These are phyloP conservation scores for Epinotia nisella DNA, from an alignment of 2,888 invertebrate species.

Conservation along the genomic window DNA sequence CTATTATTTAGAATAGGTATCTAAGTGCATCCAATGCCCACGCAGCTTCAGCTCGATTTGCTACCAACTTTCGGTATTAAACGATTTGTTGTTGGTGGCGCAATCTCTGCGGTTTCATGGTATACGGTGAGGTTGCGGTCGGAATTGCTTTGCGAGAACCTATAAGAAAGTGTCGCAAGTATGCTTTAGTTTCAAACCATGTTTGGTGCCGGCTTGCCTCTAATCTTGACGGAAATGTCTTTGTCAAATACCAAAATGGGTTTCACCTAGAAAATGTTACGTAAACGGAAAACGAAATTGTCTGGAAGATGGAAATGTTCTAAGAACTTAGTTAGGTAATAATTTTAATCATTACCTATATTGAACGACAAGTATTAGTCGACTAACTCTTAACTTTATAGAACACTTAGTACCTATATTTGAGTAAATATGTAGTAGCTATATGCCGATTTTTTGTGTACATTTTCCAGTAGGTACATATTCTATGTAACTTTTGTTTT, in stretches of 20 bases:
- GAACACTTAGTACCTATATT: too few species aligned
- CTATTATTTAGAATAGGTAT: too few species aligned
- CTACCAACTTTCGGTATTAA: constrained; percentile 37
- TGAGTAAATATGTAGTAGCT: too few species aligned
- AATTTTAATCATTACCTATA: too few species aligned
- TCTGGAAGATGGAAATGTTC: not conserved
- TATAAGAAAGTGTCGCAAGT: constrained; percentile 62
- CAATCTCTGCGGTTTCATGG: constrained; percentile 61
- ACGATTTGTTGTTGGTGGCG: constrained; percentile 39
- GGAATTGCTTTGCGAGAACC: constrained; percentile 63
- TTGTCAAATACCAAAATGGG: constrained; percentile 32
- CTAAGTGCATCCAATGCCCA: not conserved
- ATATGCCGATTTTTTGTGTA: too few species aligned
- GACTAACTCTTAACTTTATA: too few species aligned
- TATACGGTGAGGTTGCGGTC: constrained; percentile 59
- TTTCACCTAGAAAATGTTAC: constrained; percentile 13
- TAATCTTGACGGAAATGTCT: constrained; percentile 52
- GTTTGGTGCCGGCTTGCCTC: constrained; percentile 48
- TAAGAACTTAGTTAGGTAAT: too few species aligned
- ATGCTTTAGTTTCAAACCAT: constrained; percentile 54
- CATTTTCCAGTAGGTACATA: too few species aligned
- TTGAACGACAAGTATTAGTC: too few species aligned
- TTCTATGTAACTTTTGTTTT: too few species aligned
- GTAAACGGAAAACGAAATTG: constrained; percentile 8
- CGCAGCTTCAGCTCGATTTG: not conserved